Conservation (phyloP, 2,797 vertebrate genomes). For the Oryzias dopingdopingensis region DNA sequence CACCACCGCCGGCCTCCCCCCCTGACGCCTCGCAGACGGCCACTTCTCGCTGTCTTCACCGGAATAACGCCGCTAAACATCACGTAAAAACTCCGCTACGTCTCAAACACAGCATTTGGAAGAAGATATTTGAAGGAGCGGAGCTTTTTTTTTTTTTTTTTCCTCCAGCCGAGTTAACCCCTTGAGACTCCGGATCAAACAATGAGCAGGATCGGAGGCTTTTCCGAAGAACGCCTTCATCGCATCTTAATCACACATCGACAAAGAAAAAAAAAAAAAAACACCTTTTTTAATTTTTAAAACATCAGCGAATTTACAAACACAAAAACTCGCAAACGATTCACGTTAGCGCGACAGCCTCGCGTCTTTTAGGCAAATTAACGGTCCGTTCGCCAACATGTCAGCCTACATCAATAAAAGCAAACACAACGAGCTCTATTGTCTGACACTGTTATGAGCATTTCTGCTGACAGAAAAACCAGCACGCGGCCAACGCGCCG, state of each 20-base stretch:
- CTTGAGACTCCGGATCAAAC: constrained; percentile 81
- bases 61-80: constrained; percentile 13
- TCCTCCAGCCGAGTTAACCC: constrained; percentile 73
- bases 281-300: constrained; percentile 1
- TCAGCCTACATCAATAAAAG: constrained; percentile 68
- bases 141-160: constrained; percentile 49
- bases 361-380: constrained; percentile 45
- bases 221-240: constrained; percentile 46
- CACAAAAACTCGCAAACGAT: neutral
- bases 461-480: constrained; percentile 29
- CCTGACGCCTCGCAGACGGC: constrained; percentile 37
- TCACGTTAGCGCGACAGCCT: constrained; percentile 13
- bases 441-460: constrained; percentile 56
- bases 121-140: constrained; percentile 26
- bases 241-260: constrained; percentile 31
- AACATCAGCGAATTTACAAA: neutral
- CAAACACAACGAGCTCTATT: constrained; percentile 70
- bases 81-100: too few species aligned
- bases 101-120: neutral
- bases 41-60: constrained; percentile 18
- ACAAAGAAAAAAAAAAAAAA: too few species aligned
- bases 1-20: constrained; percentile 58
- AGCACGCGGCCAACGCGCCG: constrained; percentile 43
- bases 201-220: constrained; percentile 77
- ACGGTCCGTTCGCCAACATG: constrained; percentile 63